Conservation (phyloP, 2,797 vertebrate species). For the Megaceryle alcyon region DNA sequence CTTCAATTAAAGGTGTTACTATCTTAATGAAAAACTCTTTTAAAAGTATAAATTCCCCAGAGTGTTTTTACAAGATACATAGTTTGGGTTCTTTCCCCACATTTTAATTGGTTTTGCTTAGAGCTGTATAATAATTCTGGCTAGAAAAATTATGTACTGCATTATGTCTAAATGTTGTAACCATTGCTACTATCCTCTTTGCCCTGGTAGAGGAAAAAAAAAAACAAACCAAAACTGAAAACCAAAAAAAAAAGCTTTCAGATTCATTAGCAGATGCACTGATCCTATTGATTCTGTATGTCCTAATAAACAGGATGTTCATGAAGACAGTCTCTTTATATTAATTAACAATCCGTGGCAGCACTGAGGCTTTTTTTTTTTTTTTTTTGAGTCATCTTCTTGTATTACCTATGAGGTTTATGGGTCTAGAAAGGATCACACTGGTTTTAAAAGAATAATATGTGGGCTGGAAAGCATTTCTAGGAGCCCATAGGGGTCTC, state of each 20-base stretch:
- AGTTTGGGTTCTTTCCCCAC: slow-evolving; percentile 23
- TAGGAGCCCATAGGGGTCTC: slow-evolving; percentile 59
- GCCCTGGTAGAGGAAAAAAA: background rate
- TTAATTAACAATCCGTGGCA: background rate
- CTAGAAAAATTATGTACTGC: background rate
- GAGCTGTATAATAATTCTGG: background rate
- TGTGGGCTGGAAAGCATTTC: slow-evolving; percentile 10
- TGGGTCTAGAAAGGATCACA: background rate
- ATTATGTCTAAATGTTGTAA: background rate
- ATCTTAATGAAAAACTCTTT: slow-evolving; percentile 39
- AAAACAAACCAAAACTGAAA: no score
- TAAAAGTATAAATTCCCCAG: background rate
- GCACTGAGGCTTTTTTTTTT: background rate
- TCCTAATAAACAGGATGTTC: slow-evolving; percentile 20
- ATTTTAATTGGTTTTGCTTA: slow-evolving; percentile 58
- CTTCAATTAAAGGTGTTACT: slow-evolving; percentile 5
- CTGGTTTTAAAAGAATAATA: background rate
- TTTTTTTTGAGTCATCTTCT: background rate
- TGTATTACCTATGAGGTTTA: background rate
- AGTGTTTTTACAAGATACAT: slow-evolving; percentile 11
- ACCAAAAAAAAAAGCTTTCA: background rate
- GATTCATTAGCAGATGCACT: background rate
- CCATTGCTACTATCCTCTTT: background rate
- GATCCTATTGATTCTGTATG: background rate
- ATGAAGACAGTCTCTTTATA: background rate